These are phyloP conservation scores for Petrocephalus microphthalmus DNA, from an alignment of 2,113 vertebrate genomes.

Conservation along the genomic window DNA sequence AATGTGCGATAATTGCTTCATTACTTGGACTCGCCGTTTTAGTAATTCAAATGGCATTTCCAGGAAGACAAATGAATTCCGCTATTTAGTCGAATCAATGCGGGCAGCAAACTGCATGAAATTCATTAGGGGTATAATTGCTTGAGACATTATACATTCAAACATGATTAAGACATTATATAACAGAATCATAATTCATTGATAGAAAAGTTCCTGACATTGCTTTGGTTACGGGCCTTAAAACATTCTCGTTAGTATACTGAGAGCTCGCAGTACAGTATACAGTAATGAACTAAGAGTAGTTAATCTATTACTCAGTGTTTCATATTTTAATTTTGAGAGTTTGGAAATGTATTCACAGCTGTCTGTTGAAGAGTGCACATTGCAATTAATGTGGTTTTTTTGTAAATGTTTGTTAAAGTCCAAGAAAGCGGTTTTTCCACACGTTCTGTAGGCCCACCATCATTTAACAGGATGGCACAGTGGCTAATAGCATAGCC, in stretches of 20 bases:
- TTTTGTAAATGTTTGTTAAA: neutral
- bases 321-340: neutral
- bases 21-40: neutral
- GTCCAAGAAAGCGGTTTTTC: neutral
- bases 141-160: slow-evolving; percentile 29
- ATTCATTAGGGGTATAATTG: slow-evolving; percentile 23
- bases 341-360: neutral
- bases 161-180: slow-evolving; percentile 30
- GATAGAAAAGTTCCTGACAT: slow-evolving; percentile 12
- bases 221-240: neutral
- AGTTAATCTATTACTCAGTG: neutral
- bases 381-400: neutral
- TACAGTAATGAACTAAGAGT: neutral
- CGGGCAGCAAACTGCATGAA: neutral
- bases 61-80: slow-evolving; percentile 22
- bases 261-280: neutral
- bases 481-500: neutral
- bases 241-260: neutral
- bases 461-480: neutral
- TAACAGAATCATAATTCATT: slow-evolving; percentile 17
- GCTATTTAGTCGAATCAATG: slow-evolving; percentile 17
- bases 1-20: neutral
- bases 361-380: neutral
- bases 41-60: slow-evolving; percentile 3
- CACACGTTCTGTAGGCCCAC: neutral